Conservation (phyloP, 2,113 vertebrate genomes). For the Gallinago jamesoni region DNA sequence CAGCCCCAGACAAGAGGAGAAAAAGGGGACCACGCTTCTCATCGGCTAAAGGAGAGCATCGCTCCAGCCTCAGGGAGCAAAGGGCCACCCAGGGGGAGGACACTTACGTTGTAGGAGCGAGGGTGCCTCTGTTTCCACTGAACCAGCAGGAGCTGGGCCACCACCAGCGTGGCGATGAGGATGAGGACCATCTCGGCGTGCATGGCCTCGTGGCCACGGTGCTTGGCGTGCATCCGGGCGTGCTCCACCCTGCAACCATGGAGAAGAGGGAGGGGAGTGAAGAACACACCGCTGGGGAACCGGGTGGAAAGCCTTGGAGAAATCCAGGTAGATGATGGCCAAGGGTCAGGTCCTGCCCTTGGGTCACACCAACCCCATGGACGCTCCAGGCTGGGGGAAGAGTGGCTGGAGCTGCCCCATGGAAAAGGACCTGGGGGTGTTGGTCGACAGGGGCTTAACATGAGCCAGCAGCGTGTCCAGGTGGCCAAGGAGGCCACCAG, state of each 20-base stretch:
- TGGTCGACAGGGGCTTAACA: too few species aligned
- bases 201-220: conserved; percentile 98
- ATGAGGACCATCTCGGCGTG: conserved; percentile 99
- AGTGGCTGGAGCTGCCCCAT: too few species aligned
- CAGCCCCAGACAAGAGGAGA: not conserved
- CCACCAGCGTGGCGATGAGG: conserved; percentile 93
- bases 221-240: conserved; percentile 95
- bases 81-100: not conserved
- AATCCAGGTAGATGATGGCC: too few species aligned
- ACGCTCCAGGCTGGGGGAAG: too few species aligned
- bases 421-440: too few species aligned
- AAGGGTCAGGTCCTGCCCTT: too few species aligned
- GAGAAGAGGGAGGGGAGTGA: not conserved
- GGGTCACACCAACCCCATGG: too few species aligned
- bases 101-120: conserved; percentile 96
- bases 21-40: not conserved
- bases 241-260: conserved; percentile 88
- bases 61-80: rapidly evolving
- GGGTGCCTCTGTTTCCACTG: conserved; percentile 98
- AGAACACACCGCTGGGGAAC: not conserved
- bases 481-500: too few species aligned
- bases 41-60: rapidly evolving
- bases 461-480: too few species aligned
- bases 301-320: too few species aligned
- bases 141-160: conserved; percentile 94